Evolutionary conservation across 2,888 invertebrate species (phyloP).

Genomic region (Nephrotoma flavescens): DNA sequence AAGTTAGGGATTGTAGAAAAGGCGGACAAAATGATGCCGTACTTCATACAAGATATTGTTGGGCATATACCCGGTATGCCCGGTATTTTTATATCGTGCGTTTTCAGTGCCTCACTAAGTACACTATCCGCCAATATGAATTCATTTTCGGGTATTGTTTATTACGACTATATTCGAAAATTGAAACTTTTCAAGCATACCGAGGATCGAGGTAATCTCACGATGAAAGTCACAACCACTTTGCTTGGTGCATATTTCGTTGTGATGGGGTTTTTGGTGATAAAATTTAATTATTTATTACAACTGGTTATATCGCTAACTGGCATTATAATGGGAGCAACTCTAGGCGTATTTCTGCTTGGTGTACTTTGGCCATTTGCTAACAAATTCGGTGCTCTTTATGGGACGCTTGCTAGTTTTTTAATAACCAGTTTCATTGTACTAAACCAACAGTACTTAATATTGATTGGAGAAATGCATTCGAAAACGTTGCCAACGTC

Average conservation of each 20-base stretch:
- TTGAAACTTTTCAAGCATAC: not conserved
- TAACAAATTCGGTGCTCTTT: not conserved
- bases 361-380: conserved; percentile 42
- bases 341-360: not conserved
- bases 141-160: conserved; percentile 1
- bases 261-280: not conserved
- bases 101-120: conserved; percentile 8
- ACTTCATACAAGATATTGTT: conserved; percentile 6
- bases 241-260: not conserved
- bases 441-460: not conserved
- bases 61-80: conserved; percentile 7
- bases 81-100: conserved; percentile 7
- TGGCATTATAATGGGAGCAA: not conserved
- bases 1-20: conserved; percentile 29
- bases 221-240: not conserved
- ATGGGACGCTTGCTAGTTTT: not conserved
- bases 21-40: conserved; percentile 25
- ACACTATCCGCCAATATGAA: conserved; percentile 1
- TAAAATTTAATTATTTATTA: not conserved
- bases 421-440: not conserved
- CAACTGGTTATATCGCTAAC: not conserved
- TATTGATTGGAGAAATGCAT: not conserved
- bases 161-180: not conserved
- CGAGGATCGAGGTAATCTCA: not conserved
- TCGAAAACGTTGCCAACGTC: not conserved